Conservation (phyloP, 2,797 vertebrate species). For the Coregonus ussuriensis region DNA sequence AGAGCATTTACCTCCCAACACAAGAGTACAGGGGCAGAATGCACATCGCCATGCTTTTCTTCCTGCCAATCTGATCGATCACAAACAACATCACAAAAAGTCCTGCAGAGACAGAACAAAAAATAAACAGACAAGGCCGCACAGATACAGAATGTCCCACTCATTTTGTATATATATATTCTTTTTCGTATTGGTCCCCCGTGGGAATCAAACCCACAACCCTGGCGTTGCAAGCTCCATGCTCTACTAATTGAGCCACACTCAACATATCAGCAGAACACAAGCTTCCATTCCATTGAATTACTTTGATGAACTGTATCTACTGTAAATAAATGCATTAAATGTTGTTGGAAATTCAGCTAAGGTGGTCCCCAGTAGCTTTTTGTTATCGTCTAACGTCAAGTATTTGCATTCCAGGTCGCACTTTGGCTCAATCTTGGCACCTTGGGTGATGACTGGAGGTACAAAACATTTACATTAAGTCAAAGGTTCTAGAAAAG, state of each 20-base stretch:
- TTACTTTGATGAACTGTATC: background rate
- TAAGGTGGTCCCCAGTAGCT: constrained; percentile 90
- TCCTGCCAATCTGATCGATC: constrained; percentile 87
- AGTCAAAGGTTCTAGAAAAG: background rate
- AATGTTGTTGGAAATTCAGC: constrained; percentile 73
- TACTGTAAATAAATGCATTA: constrained; percentile 39
- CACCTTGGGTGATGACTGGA: constrained; percentile 75
- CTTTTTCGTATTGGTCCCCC: no score
- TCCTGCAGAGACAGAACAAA: constrained; percentile 68
- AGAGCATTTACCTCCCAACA: constrained; percentile 79
- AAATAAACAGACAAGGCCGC: background rate
- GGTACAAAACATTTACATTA: background rate
- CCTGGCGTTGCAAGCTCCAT: no score
- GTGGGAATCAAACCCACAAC: no score
- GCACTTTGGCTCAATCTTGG: constrained; percentile 80
- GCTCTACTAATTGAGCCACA: no score
- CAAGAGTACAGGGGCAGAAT: constrained; percentile 85
- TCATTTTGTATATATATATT: no score
- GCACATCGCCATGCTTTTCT: constrained; percentile 88
- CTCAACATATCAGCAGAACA: background rate
- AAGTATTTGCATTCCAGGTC: constrained; percentile 86
- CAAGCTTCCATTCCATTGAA: background rate
- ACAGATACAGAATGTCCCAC: background rate
- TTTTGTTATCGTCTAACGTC: constrained; percentile 85
- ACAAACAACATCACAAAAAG: constrained; percentile 80